These are phyloP conservation scores for Sus cebifrons DNA, from an alignment of 2,797 vertebrate genomes.

Conservation along the genomic window DNA sequence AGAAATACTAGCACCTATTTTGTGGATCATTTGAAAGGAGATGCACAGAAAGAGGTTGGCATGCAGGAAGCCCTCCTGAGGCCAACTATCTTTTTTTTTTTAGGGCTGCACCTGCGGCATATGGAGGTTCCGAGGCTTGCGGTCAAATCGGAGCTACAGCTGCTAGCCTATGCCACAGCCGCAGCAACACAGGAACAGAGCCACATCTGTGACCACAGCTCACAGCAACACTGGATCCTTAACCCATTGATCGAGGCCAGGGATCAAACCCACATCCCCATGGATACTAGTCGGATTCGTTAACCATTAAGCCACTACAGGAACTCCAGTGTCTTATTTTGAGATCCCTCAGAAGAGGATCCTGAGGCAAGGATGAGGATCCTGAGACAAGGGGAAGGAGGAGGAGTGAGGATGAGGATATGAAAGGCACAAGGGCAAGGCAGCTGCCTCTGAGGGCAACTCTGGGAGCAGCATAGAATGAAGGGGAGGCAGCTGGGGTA, in stretches of 20 bases:
- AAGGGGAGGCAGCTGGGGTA: not conserved
- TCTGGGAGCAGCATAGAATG: accelerated
- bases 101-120: too few relatives aligned
- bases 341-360: not conserved
- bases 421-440: not conserved
- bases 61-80: not conserved
- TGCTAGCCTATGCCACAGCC: too few relatives aligned
- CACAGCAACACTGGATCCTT: too few relatives aligned
- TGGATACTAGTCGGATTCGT: too few relatives aligned
- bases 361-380: not conserved
- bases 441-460: not conserved
- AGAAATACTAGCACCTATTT: not conserved
- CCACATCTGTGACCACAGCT: too few relatives aligned
- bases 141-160: too few relatives aligned
- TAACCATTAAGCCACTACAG: too few relatives aligned
- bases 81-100: not conserved
- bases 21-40: not conserved
- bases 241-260: too few relatives aligned
- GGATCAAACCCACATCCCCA: too few relatives aligned
- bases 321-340: not conserved
- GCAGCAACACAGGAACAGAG: too few relatives aligned
- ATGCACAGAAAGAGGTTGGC: not conserved
- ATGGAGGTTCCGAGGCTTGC: too few relatives aligned
- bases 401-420: not conserved
- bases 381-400: not conserved